Base-by-base conservation (phyloP, 2,113 vertebrate species). In the Apteryx mantelli region DNA sequence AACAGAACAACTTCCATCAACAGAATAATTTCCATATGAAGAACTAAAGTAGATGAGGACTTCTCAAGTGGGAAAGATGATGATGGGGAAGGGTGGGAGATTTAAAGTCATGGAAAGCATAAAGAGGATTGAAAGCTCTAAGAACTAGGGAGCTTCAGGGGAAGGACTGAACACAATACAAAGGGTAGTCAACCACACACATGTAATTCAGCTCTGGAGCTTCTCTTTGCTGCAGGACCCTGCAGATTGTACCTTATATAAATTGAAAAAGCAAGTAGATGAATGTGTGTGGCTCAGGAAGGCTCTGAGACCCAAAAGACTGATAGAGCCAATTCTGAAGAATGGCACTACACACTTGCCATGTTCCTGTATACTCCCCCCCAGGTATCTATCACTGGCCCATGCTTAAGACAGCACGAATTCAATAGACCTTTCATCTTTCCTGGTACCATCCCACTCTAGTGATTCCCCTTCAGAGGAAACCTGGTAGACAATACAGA, bases 241-340 rank as follows among this genome's bases (percentile, higher is more conserved):
- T 40, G 11, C 9, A 15, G 20, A 38, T 68, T 2, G 0, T 55
- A 68, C 60, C 30, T 68, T 55, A 26, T 0, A 0, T 7, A 55
- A 36, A 8, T 48, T 74, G 60, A 74, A 68, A 69, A 68, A 18
- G 3, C 50, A 89, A 74, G 44, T 3, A 44, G 55, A 61, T 28
- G 42, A 48, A 52, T n/a, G 36, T 24, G 8, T 0, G 0, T 9
- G 24, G 50, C 21, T 74, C 53, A 63, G 48, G 55, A 91, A 84
- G 32, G 68, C 40, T 75, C 48, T 0, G 0, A 79, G 53, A 40
- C 22, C 50, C 26, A 75, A 11, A 50, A 2, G 63, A 48, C 21
- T 12, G 3, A 46, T 2, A 52, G 32, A 11, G 19, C 40, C 0
- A 1, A 25, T 32, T 74, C 32, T 26, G 48, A 73, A 78, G 15